Evolutionary conservation across 2,113 vertebrate genomes (phyloP).

Genomic region (Lamprologus sp.): DNA sequence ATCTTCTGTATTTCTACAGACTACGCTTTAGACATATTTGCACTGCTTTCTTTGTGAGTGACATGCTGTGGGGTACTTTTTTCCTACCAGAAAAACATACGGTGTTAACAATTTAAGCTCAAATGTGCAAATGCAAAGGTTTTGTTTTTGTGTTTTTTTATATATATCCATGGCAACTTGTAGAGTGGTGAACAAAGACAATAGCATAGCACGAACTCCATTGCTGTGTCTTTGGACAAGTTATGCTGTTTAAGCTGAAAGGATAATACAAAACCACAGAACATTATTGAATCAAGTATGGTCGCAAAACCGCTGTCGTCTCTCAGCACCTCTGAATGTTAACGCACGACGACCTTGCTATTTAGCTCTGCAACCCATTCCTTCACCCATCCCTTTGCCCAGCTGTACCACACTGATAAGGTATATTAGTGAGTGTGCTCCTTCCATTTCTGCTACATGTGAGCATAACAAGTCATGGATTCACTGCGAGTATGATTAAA

Average conservation of each 20-base stretch:
- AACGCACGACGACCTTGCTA: constrained; percentile 55
- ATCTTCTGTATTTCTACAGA: neutral
- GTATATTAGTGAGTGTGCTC: constrained; percentile 50
- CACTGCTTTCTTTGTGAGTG: neutral
- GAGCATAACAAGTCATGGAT: constrained; percentile 60
- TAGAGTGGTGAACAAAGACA: neutral
- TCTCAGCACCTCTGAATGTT: constrained; percentile 47
- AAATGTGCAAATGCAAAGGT: neutral
- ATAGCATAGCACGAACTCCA: neutral
- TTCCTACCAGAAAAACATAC: neutral
- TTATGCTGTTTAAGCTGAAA: constrained; percentile 27
- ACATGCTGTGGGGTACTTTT: neutral
- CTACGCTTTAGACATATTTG: neutral
- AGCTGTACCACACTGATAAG: constrained; percentile 62
- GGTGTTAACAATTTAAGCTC: neutral
- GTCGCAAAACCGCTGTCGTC: constrained; percentile 29
- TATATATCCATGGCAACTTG: neutral
- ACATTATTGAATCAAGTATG: constrained; percentile 15
- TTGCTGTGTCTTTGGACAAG: constrained; percentile 1
- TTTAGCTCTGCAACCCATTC: constrained; percentile 45
- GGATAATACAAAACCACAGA: constrained; percentile 30
- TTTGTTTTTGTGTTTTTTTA: neutral
- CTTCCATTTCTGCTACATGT: constrained; percentile 54
- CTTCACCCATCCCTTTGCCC: constrained; percentile 5
- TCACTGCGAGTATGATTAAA: constrained; percentile 44